A percentile compares a stretch with the other conserved stretches of the same genome.
Evolutionary conservation across 1,140 invertebrate genomes (phyloP).

Genomic region (Riptortus pedestris): DNA sequence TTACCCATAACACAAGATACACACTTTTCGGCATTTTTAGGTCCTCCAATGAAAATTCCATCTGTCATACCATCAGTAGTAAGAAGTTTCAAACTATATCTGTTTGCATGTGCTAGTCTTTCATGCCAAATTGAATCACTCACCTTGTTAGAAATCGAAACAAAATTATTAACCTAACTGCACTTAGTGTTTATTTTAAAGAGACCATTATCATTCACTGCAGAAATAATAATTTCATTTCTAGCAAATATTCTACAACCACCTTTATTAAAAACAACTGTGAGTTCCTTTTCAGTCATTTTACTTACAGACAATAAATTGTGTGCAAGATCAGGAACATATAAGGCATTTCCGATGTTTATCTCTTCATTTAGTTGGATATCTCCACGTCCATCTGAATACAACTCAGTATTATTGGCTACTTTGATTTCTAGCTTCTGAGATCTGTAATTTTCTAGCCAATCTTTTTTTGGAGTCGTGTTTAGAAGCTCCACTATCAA

Average conservation of each 20-base stretch:
- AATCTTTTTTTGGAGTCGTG: neutral
- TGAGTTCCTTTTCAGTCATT: neutral
- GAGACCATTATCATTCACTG: neutral
- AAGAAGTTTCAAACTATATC: neutral
- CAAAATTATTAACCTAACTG: neutral
- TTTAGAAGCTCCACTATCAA: no score
- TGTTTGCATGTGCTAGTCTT: neutral
- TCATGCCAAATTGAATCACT: neutral
- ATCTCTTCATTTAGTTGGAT: neutral
- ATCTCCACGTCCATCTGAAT: neutral
- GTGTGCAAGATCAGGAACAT: neutral
- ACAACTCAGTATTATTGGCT: neutral
- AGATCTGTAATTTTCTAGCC: neutral
- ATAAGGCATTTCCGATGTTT: neutral
- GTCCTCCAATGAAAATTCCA: neutral
- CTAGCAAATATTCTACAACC: neutral
- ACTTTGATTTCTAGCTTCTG: neutral
- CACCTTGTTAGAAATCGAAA: neutral
- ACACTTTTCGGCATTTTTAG: neutral
- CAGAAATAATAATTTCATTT: neutral
- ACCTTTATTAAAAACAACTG: neutral
- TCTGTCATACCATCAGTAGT: neutral
- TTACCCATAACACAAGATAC: constrained; percentile 4
- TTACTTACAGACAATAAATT: neutral
- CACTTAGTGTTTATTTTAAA: neutral